Evolutionary conservation across 2,888 invertebrate genomes (phyloP).

Genomic region (Acleris laterana): DNA sequence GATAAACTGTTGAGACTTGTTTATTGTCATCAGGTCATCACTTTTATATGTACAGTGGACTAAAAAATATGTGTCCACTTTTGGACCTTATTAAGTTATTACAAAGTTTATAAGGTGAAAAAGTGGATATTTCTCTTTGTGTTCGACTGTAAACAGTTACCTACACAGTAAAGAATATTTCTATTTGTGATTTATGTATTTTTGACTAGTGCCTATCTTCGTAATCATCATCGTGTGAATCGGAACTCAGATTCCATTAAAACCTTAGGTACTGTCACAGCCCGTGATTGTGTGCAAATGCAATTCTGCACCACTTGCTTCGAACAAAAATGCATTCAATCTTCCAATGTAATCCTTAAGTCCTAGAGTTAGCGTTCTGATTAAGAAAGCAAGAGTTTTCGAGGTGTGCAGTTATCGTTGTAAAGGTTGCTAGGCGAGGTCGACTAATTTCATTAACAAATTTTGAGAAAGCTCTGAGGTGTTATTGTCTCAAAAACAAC

Average conservation of each 20-base stretch:
- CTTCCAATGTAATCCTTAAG: background rate
- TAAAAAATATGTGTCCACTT: no score
- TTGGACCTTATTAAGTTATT: no score
- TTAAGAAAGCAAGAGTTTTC: background rate
- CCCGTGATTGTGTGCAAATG: conserved; percentile 32
- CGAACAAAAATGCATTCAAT: background rate
- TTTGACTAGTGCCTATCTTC: background rate
- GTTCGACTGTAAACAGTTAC: no score
- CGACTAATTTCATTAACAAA: conserved; percentile 42
- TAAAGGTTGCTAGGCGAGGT: conserved; percentile 21
- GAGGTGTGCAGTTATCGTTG: background rate
- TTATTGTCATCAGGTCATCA: no score
- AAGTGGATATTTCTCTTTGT: no score
- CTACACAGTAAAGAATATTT: no score
- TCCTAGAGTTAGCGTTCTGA: background rate
- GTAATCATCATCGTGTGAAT: conserved; percentile 4
- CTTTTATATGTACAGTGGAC: no score
- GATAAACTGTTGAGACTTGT: no score
- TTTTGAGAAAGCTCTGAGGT: conserved; percentile 41
- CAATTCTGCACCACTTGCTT: conserved; percentile 4
- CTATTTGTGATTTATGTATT: no score
- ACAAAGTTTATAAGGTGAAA: no score
- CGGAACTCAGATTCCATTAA: conserved; percentile 5
- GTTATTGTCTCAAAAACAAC: no score
- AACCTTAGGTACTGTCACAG: conserved; percentile 23